Percentiles rank a stretch among this genome's conserved stretches.
Conservation (phyloP, 53 echinoderm and acorn worm genomes). For the Zoroaster sp. region DNA sequence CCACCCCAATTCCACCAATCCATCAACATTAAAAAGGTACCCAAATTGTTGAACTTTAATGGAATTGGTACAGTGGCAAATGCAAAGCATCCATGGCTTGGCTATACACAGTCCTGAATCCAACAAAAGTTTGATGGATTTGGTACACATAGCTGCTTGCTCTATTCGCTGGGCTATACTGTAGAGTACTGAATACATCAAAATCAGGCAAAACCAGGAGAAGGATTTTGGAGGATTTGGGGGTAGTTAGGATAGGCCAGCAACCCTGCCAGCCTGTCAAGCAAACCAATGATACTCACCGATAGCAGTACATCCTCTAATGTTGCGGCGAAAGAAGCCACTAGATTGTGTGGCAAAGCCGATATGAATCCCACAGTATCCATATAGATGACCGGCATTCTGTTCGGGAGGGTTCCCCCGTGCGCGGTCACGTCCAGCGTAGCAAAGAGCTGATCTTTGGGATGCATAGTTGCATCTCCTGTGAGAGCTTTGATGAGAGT, state of each 20-base stretch:
- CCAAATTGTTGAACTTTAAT: too few relatives aligned
- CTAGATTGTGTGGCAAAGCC: slow-evolving; percentile 73
- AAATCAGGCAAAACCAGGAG: too few relatives aligned
- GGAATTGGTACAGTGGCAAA: too few relatives aligned
- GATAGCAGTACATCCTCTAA: slow-evolving; percentile 91
- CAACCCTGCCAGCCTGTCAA: neutral
- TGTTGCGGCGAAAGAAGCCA: slow-evolving; percentile 93
- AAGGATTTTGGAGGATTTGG: too few relatives aligned
- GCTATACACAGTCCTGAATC: too few relatives aligned
- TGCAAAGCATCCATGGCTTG: too few relatives aligned
- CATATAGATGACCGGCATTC: slow-evolving; percentile 83
- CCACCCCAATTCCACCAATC: too few relatives aligned
- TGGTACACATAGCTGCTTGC: too few relatives aligned
- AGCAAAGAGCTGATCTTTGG: slow-evolving; percentile 85
- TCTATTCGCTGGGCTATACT: too few relatives aligned
- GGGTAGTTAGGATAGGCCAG: neutral
- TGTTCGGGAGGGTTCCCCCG: slow-evolving; percentile 72
- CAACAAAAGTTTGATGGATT: too few relatives aligned
- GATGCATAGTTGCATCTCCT: slow-evolving; percentile 73
- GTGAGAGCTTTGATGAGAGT: slow-evolving; percentile 85
- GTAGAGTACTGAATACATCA: too few relatives aligned
- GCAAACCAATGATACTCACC: slow-evolving; percentile 53
- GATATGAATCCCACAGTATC: slow-evolving; percentile 98
- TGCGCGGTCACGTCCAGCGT: slow-evolving; percentile 95
- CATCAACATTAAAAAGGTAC: neutral